phyloP scores from a whole-genome alignment of 2,113 vertebrate genomes.

The Campylomormyrus numenius region DNA sequence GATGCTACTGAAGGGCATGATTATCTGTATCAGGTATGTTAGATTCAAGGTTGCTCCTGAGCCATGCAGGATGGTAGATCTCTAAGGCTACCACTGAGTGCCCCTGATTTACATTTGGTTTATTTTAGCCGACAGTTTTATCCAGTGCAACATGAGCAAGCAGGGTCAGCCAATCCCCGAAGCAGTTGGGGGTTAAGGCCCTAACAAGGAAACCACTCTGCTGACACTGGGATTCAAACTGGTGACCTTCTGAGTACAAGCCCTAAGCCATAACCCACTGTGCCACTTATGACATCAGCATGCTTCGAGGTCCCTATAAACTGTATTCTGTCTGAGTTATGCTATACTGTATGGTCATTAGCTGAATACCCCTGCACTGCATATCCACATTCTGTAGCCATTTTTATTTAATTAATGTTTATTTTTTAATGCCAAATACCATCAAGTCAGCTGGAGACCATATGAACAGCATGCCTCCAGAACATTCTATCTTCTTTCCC shows the following conservation, averaged over 20 bases:
- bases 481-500: background rate
- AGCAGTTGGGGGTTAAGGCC: background rate
- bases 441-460: background rate
- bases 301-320: background rate
- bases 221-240: background rate
- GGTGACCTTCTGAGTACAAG: background rate
- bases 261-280: background rate
- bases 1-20: background rate
- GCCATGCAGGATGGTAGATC: background rate
- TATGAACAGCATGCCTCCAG: background rate
- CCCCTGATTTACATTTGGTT: background rate
- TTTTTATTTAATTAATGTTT: background rate
- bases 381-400: background rate
- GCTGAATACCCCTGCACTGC: background rate
- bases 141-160: background rate
- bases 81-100: background rate
- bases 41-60: background rate
- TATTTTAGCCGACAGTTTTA: background rate
- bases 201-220: background rate
- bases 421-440: background rate
- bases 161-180: background rate
- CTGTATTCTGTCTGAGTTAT: background rate
- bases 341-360: background rate
- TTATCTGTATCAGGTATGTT: background rate
- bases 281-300: background rate